Evolutionary conservation across 2,797 vertebrate species (phyloP).

Genomic region (Enteromius anoplus): DNA sequence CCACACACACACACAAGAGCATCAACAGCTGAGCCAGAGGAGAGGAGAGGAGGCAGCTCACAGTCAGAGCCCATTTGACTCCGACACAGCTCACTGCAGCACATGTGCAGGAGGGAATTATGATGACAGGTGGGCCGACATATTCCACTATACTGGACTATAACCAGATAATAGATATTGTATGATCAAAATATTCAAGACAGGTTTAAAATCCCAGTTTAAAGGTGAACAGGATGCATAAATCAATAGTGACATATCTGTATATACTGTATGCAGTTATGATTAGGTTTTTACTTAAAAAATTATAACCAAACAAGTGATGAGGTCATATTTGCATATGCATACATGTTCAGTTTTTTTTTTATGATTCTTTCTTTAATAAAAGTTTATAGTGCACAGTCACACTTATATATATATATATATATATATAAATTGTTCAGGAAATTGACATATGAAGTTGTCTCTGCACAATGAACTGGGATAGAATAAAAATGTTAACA

Average conservation of each 20-base stretch:
- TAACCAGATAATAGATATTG: background rate
- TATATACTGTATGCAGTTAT: too few relatives aligned
- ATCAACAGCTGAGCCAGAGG: conserved; percentile 13
- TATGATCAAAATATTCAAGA: background rate
- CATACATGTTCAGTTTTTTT: too few relatives aligned
- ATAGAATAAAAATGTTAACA: background rate
- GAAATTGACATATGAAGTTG: background rate
- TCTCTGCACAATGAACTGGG: background rate
- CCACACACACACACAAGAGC: conserved; percentile 32
- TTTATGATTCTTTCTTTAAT: background rate
- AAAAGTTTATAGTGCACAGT: background rate
- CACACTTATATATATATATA: background rate
- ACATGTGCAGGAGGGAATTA: background rate
- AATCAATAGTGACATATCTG: background rate
- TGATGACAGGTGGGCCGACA: background rate
- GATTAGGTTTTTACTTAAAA: background rate
- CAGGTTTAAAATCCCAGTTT: background rate
- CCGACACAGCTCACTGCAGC: conserved; percentile 68
- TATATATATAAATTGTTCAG: background rate
- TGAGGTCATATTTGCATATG: background rate
- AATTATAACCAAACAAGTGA: background rate
- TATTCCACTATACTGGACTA: background rate
- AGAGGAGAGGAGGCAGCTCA: conserved; percentile 10
- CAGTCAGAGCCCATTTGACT: conserved; percentile 9
- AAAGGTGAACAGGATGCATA: background rate